These are phyloP conservation scores for Chrysochloris asiatica DNA, from an alignment of 2,113 vertebrate genomes.

Conservation along the genomic window DNA sequence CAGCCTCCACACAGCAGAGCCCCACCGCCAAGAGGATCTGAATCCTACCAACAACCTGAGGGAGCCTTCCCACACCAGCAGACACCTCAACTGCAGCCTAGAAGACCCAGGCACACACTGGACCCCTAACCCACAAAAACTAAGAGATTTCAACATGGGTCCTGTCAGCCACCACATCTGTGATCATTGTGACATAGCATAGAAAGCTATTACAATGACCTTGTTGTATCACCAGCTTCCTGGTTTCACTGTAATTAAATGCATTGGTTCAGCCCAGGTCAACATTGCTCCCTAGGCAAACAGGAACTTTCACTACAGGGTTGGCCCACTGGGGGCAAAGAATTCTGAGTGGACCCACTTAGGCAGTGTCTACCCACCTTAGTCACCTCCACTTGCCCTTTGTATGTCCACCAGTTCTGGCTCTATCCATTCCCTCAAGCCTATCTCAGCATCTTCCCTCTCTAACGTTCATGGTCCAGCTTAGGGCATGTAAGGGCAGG, in stretches of 20 bases:
- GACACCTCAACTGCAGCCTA: background rate
- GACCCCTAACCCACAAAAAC: background rate
- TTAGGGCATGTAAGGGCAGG: background rate
- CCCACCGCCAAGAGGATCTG: background rate
- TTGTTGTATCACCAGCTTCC: background rate
- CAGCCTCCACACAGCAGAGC: background rate
- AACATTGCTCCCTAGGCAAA: background rate
- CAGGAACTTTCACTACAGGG: background rate
- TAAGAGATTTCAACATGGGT: background rate
- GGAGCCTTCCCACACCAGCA: background rate
- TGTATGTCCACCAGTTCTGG: no score
- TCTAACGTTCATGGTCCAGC: background rate
- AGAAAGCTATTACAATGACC: no score
- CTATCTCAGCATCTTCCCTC: background rate
- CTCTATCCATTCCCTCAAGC: background rate
- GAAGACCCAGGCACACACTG: background rate
- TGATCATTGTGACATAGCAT: no score
- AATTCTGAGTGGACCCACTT: background rate
- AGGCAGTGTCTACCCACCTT: background rate
- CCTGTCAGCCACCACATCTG: no score
- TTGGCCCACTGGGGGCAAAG: background rate
- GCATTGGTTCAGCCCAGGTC: fast-evolving
- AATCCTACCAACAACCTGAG: background rate
- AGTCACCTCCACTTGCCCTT: no score
- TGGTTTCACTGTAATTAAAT: no score